Evolutionary conservation across 30 jellyfish, hydroid and myxozoan genomes (phyloP).

Genomic region (Turritopsis rubra): DNA sequence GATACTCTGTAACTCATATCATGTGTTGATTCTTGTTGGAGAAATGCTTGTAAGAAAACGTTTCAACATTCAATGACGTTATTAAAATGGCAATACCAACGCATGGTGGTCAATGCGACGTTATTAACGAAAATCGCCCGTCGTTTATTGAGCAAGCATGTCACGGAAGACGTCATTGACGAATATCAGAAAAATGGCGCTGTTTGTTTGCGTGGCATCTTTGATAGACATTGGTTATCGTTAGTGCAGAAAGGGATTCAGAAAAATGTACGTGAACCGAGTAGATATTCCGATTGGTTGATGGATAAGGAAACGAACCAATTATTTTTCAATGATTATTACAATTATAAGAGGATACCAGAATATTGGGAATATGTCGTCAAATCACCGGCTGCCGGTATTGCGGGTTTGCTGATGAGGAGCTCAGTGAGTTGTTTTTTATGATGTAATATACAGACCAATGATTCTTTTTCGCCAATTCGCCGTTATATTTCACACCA

Average conservation of each 20-base stretch:
- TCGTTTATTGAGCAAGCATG: neutral
- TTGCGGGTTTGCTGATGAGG: conserved; percentile 56
- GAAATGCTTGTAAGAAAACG: too few species aligned
- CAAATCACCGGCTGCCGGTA: conserved; percentile 55
- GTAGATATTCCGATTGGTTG: conserved; percentile 45
- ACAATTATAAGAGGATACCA: conserved; percentile 41
- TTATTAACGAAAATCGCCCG: neutral
- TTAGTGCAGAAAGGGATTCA: conserved; percentile 45
- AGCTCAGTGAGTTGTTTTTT: conserved; percentile 31
- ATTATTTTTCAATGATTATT: conserved; percentile 62
- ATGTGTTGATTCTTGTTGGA: too few species aligned
- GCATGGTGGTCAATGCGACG: neutral
- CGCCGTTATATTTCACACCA: neutral
- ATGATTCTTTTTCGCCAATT: neutral
- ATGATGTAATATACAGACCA: too few species aligned
- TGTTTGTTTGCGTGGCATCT: conserved; percentile 44
- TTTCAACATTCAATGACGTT: neutral
- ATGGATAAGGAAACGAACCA: conserved; percentile 39
- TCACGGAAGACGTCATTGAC: neutral
- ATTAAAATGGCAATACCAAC: neutral
- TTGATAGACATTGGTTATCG: conserved; percentile 38
- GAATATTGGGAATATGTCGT: conserved; percentile 35
- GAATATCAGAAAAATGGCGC: conserved; percentile 65
- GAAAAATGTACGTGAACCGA: conserved; percentile 39
- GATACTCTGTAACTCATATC: too few species aligned